These are phyloP conservation scores for Rallus limicola DNA, from an alignment of 2,113 vertebrate genomes.

Conservation along the genomic window DNA sequence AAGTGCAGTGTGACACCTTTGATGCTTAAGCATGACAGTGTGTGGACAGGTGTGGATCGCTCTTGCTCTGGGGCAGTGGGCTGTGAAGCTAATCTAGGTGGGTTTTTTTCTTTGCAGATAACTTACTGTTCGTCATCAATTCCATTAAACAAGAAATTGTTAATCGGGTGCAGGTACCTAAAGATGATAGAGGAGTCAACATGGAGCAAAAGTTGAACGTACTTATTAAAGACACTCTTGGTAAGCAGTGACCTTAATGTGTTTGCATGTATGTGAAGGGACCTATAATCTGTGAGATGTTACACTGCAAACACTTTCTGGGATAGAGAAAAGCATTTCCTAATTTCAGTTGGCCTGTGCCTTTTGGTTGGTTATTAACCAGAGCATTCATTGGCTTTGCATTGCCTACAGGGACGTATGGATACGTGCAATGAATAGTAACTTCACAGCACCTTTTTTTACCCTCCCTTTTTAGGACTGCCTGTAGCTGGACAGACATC, in stretches of 20 bases:
- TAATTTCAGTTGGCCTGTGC: neutral
- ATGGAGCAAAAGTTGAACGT: slow-evolving; percentile 93
- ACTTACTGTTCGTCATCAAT: slow-evolving; percentile 96
- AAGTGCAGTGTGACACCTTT: neutral
- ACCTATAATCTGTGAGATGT: rapidly evolving
- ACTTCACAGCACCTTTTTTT: neutral
- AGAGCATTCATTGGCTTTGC: neutral
- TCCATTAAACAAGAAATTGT: slow-evolving; percentile 99
- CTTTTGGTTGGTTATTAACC: neutral
- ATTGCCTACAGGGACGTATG: neutral
- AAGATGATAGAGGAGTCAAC: slow-evolving; percentile 84
- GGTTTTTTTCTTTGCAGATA: slow-evolving; percentile 80
- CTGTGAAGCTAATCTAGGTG: neutral
- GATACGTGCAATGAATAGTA: neutral
- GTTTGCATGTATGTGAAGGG: neutral
- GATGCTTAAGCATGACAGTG: neutral
- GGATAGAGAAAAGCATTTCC: neutral
- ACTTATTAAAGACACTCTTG: slow-evolving; percentile 93
- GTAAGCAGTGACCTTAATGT: slow-evolving; percentile 74
- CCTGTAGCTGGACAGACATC: slow-evolving; percentile 96
- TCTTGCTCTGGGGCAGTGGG: neutral
- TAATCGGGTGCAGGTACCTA: slow-evolving; percentile 88
- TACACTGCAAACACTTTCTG: neutral
- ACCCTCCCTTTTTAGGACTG: slow-evolving; percentile 73
- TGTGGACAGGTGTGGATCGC: neutral